Percentiles rank a stretch among this genome's conserved stretches.
Evolutionary conservation across 2,888 invertebrate genomes (phyloP).

Genomic region (Chironomus tentans): DNA sequence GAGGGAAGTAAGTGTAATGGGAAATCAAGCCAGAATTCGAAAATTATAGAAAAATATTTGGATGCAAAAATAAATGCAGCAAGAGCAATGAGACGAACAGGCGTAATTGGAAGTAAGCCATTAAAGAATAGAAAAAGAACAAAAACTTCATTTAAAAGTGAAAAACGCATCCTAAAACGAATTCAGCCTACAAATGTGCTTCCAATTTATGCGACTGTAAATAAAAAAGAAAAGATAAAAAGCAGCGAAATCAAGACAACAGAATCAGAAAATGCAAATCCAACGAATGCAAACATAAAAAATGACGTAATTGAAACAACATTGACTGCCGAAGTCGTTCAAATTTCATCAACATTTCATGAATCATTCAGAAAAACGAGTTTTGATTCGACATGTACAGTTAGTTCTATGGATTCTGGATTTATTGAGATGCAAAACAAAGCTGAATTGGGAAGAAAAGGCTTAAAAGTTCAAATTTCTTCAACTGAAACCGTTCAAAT

Average conservation of each 20-base stretch:
- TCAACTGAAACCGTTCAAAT: neutral
- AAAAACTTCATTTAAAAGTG: conserved; percentile 27
- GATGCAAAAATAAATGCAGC: conserved; percentile 8
- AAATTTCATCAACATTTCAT: neutral
- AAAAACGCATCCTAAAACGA: conserved; percentile 5
- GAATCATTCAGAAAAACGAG: conserved; percentile 37
- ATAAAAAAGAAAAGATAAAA: conserved; percentile 31
- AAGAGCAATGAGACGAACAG: neutral
- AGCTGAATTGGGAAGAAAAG: conserved; percentile 33
- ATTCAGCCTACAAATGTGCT: neutral
- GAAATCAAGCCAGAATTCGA: neutral
- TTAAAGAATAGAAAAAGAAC: neutral
- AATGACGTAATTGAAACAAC: conserved; percentile 3
- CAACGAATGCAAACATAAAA: neutral
- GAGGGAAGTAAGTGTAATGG: conserved; percentile 27
- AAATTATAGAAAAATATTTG: conserved; percentile 17
- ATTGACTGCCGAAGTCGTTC: neutral
- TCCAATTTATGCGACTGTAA: conserved; percentile 37
- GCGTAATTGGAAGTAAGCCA: neutral
- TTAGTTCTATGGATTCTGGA: conserved; percentile 43
- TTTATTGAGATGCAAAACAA: conserved; percentile 41
- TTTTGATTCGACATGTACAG: conserved; percentile 42
- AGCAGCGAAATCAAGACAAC: neutral
- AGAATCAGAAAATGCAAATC: neutral
- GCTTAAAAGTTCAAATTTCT: conserved; percentile 31